Evolutionary conservation across 2,888 invertebrate species (phyloP).

Genomic region (Arctia plantaginis): DNA sequence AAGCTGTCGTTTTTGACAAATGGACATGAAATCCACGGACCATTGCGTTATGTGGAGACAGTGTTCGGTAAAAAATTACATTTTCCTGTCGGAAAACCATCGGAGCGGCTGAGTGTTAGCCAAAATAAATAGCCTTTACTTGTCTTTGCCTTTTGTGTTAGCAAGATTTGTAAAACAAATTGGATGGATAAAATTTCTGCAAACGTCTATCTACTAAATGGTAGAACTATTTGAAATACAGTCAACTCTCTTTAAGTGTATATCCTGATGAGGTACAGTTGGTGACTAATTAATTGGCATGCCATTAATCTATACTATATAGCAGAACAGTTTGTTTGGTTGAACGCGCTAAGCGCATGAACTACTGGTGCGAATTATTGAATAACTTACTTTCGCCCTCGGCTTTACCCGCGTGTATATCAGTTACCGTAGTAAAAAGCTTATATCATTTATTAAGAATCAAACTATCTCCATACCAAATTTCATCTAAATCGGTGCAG

Average conservation of each 20-base stretch:
- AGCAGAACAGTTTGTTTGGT: too few species aligned
- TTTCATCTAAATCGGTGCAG: too few species aligned
- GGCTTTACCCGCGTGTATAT: too few species aligned
- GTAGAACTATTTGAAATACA: background rate
- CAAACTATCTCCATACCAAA: too few species aligned
- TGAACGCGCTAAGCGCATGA: too few species aligned
- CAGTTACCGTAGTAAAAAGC: too few species aligned
- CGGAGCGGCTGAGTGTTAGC: conserved; percentile 34
- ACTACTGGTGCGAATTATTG: too few species aligned
- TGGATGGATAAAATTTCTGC: conserved; percentile 1
- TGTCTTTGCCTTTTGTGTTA: conserved; percentile 22
- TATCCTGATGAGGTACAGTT: background rate
- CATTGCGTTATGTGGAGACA: conserved; percentile 39
- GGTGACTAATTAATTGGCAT: background rate
- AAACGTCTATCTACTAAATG: background rate
- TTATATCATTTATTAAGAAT: too few species aligned
- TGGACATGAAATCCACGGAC: conserved; percentile 51
- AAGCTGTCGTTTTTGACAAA: conserved; percentile 63
- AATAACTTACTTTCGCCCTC: too few species aligned
- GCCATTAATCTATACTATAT: too few species aligned
- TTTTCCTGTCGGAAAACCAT: conserved; percentile 47
- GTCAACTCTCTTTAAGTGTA: background rate
- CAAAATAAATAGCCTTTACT: conserved; percentile 22
- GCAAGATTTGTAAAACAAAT: conserved; percentile 6
- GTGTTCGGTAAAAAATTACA: conserved; percentile 51